Evolutionary conservation across 2,113 vertebrate species (phyloP), one percentile per base, ranked within the genome.

Genomic region (Pionites leucogaster): DNA sequence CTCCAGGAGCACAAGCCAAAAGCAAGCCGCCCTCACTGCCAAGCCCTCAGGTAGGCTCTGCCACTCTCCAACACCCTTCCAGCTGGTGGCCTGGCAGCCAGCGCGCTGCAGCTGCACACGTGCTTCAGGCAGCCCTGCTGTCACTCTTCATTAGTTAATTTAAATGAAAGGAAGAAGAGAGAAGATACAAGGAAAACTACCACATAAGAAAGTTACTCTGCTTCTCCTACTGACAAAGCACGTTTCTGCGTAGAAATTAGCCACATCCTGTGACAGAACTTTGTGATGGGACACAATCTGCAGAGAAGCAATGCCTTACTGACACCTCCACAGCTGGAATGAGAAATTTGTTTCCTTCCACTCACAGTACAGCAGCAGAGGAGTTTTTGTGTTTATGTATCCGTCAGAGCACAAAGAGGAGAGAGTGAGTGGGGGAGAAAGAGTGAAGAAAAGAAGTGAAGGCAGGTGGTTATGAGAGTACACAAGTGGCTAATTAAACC

Each of bases 401-500:
- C 81, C 65, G 52, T 71, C 0, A 0, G 68, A 71, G 44, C 35
- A 57, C 70, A 50, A 78, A 70, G 27, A 37, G 44, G 69, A 50
- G 14, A 27, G 17, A 70, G 33, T 1, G 6, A 24, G 53, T 2
- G 4, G 7, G 28, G 25, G 5, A 35, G 59, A 72, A 47, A 92
- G 31, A 62, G 39, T 8, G 74, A 82, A 90, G 81, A 69, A 71
- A 90, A 95, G 86, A 87, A 92, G 41, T 7, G 47, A 89, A 76
- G 57, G 65, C 42, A 85, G 37, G 68, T 84, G 82, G 57, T 92
- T 95, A 78, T 72, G 82, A 55, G 75, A 88, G 84, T 69, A 90
- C 47, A 68, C 72, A 52, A 84, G 93, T 90, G 95, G 41, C 64
- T 71, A 88, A 88, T 91, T 92, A 96, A 97, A 84, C 37, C 55